Evolutionary conservation across 1,140 invertebrate species (phyloP).

Genomic region (Drosophila rhopaloa): DNA sequence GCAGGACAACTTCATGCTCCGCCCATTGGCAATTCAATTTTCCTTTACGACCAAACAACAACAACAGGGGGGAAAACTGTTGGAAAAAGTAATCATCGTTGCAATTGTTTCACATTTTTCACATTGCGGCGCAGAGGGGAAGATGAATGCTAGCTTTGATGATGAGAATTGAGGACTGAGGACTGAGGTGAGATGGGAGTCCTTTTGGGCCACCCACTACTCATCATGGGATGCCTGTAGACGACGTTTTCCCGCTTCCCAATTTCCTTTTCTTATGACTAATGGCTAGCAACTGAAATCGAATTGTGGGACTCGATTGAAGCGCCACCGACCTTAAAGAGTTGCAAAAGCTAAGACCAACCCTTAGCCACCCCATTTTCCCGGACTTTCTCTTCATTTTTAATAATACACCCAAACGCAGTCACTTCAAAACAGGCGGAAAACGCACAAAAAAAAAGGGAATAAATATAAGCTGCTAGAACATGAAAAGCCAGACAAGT

Average conservation of each 20-base stretch:
- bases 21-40: constrained; percentile 75
- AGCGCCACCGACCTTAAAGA: constrained; percentile 46
- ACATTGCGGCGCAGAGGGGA: constrained; percentile 36
- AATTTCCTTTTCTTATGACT: constrained; percentile 52
- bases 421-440: constrained; percentile 48
- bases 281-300: constrained; percentile 62
- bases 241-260: constrained; percentile 60
- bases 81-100: constrained; percentile 80
- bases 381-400: constrained; percentile 22
- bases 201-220: constrained; percentile 24
- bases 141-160: constrained; percentile 80
- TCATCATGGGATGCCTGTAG: constrained; percentile 63
- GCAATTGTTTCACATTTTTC: constrained; percentile 82
- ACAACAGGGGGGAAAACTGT: constrained; percentile 44
- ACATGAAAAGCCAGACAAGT: constrained; percentile 33
- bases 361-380: constrained; percentile 21
- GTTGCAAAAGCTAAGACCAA: constrained; percentile 23
- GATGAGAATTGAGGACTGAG: constrained; percentile 40
- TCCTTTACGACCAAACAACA: constrained; percentile 65
- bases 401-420: constrained; percentile 47
- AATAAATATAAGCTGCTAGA: constrained; percentile 41
- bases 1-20: constrained; percentile 33
- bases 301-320: constrained; percentile 59
- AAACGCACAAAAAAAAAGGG: constrained; percentile 16
- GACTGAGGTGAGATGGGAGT: constrained; percentile 24